A percentile compares a stretch with the other conserved stretches of the same genome.
These are phyloP conservation scores for Oncorhynchus tshawytscha DNA, from an alignment of 2,113 vertebrate genomes.

Conservation along the genomic window DNA sequence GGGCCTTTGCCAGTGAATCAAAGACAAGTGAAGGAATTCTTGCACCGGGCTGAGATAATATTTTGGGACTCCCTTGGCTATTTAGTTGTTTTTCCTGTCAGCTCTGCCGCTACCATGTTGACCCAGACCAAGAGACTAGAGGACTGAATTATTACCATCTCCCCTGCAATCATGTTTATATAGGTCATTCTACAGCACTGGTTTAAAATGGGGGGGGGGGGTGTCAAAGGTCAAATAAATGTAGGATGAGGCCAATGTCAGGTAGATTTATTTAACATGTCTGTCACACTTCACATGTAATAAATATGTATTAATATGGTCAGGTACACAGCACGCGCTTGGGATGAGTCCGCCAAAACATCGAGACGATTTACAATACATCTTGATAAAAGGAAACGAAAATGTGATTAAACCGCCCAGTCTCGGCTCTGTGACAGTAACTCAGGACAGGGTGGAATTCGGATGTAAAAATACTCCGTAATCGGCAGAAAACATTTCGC, in stretches of 20 bases:
- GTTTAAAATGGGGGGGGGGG: neutral
- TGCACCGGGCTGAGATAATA: neutral
- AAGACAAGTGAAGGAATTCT: too few species aligned
- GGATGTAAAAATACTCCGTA: neutral
- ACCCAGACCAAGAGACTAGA: too few species aligned
- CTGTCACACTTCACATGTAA: constrained; percentile 19
- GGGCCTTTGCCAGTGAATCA: neutral
- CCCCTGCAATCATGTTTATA: too few species aligned
- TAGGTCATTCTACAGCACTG: neutral
- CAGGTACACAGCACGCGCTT: constrained; percentile 23
- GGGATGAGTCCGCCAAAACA: neutral
- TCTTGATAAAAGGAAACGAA: neutral
- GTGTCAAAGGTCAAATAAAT: too few species aligned
- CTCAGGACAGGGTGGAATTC: neutral
- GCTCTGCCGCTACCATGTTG: too few species aligned
- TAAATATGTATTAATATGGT: neutral
- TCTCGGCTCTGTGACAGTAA: neutral
- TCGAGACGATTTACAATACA: neutral
- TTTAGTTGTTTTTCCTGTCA: neutral
- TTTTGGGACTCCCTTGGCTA: neutral
- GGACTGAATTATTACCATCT: neutral
- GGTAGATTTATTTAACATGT: constrained; percentile 23
- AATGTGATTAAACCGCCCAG: neutral
- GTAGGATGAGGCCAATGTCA: neutral
- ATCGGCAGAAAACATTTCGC: neutral